phyloP scores from a whole-genome alignment of 2,113 vertebrate genomes.

The Uropsilus gracilis region DNA sequence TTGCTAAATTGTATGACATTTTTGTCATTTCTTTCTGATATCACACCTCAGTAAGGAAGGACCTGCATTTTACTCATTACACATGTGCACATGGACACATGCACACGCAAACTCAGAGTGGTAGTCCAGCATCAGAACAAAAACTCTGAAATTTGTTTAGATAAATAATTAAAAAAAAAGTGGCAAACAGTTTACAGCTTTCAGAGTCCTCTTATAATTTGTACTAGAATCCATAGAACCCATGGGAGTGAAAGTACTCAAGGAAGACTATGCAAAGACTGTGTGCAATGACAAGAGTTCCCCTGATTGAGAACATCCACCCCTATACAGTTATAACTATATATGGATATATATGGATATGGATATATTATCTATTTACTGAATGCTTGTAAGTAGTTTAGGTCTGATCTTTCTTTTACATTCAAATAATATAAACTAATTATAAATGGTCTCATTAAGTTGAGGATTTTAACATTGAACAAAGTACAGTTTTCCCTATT shows the following conservation, averaged over 20 bases:
- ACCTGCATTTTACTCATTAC: not conserved
- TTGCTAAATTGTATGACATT: conserved; percentile 2
- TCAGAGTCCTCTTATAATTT: not conserved
- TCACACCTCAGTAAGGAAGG: not conserved
- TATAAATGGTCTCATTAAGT: not conserved
- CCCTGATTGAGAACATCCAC: not conserved
- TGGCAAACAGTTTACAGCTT: not conserved
- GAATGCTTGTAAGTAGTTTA: not conserved
- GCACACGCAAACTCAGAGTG: not conserved
- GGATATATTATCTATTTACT: not conserved
- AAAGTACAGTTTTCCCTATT: not conserved
- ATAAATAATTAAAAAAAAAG: not conserved
- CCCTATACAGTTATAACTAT: not conserved
- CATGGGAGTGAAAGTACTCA: not conserved
- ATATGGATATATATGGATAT: not conserved
- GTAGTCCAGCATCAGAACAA: not conserved
- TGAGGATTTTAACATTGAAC: not conserved
- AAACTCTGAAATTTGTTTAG: not conserved
- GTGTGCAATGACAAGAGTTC: too few relatives aligned
- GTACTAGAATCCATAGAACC: not conserved
- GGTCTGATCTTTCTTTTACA: not conserved
- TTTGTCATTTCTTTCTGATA: not conserved
- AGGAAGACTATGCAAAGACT: not conserved
- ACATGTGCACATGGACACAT: too few relatives aligned
- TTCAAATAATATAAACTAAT: not conserved